Evolutionary conservation across 2,797 vertebrate species (phyloP), one percentile per base, ranked within the genome.

Genomic region (Urophycis tenuis): DNA sequence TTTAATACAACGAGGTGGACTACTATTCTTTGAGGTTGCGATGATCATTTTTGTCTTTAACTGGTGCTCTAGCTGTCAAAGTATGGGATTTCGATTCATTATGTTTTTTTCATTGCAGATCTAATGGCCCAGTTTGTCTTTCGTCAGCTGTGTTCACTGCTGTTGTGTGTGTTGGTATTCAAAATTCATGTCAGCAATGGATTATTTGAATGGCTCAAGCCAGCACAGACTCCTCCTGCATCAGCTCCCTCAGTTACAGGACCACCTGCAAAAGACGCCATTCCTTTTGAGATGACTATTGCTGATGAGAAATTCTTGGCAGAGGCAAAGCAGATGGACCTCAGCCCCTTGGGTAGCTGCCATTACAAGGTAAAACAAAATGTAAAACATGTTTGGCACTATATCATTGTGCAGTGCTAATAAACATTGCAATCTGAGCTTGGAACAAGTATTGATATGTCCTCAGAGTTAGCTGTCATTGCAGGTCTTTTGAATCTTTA

Each of bases 171-270:
- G 45, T 78, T 93, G 77, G 72, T 36, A 70, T 84, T 75, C 72
- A 83, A 72, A n/a, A 85, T 80, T 77, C 84, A 85, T 6, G 74
- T 11, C 5, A 87, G 80, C 49, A 81, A 71, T 1, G 91, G 89
- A 0, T 84, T 94, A 77, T 94, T 94, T 82, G 92, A 92, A 14
- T 94, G 94, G 94, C 22, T 94, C 84, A 91, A 79, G 80, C 79
- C 25, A 9, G 32, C 67, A 39, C 29, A 82, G 0, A 67, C 80
- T 1, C 78, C 87, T 14, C 78, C 83, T 2, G 5, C 85, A 15
- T 32, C 76, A 25, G n/a, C 64, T 22, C 80, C 82, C 2, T 29
- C 84, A 1, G 8, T 82, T n/a, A 32, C 78, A 0, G 49, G 77
- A 2, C 67, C 81, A 49, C 83, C 88, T 0, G 75, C 41, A 3